phyloP scores from a whole-genome alignment of 2,888 invertebrate species.

The Eugnorisma glareosa region DNA sequence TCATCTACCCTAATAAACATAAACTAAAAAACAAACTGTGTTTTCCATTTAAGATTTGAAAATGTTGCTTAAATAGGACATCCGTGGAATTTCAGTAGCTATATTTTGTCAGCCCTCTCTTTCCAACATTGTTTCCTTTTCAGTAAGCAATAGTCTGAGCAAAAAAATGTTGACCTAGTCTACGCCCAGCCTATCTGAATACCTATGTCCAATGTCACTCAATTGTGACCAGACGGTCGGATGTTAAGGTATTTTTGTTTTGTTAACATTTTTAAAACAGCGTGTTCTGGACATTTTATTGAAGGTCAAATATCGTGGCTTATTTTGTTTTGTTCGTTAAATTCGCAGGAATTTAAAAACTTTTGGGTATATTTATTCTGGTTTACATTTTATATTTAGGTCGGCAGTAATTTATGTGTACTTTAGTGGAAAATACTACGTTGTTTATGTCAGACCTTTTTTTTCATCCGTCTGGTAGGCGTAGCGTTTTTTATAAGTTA shows the following conservation, averaged over 20 bases:
- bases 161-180: background rate
- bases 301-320: conserved; percentile 4
- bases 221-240: conserved; percentile 20
- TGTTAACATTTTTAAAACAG: conserved; percentile 31
- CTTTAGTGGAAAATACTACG: conserved; percentile 5
- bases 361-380: conserved; percentile 11
- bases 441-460: background rate
- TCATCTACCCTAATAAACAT: no score
- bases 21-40: background rate
- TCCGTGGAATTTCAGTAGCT: background rate
- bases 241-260: conserved; percentile 8
- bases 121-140: background rate
- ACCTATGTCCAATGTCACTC: conserved; percentile 8
- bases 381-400: conserved; percentile 29
- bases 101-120: background rate
- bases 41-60: background rate
- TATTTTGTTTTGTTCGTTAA: conserved; percentile 10
- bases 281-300: background rate
- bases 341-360: conserved; percentile 13
- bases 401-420: conserved; percentile 5
- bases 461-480: background rate
- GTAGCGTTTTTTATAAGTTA: background rate
- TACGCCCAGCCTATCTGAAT: background rate
- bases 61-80: background rate
- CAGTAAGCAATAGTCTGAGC: background rate